phyloP scores from a whole-genome alignment of 2,888 invertebrate species.

The Blastobasis lacticolella region DNA sequence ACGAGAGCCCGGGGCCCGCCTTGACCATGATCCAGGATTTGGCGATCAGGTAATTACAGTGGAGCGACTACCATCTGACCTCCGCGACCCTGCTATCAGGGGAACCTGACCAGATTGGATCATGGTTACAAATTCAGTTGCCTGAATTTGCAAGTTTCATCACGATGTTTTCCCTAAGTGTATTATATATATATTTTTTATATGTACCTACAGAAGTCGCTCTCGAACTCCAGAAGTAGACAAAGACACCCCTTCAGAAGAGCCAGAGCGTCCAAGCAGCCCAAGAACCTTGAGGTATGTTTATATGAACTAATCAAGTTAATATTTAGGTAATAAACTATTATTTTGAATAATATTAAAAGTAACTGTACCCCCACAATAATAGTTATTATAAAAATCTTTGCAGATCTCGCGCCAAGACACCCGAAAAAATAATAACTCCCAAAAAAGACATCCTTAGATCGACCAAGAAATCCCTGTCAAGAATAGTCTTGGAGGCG shows the following conservation, averaged over 20 bases:
- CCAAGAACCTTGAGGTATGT: conserved; percentile 36
- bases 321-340: neutral
- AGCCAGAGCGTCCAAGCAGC: conserved; percentile 28
- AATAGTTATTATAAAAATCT: neutral
- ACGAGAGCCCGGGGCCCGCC: no score
- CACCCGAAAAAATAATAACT: conserved; percentile 58
- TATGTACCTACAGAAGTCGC: conserved; percentile 33
- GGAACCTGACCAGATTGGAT: no score
- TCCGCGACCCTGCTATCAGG: no score
- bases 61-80: no score
- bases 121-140: no score
- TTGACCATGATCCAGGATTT: no score
- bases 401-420: conserved; percentile 56
- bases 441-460: conserved; percentile 42
- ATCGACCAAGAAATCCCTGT: conserved; percentile 49
- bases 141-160: no score
- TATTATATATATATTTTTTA: no score
- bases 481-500: conserved; percentile 58
- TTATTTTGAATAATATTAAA: neutral
- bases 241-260: conserved; percentile 31
- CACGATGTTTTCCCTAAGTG: no score
- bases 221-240: conserved; percentile 54
- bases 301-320: neutral
- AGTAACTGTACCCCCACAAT: no score
- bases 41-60: no score